phyloP scores from a whole-genome alignment of 2,888 invertebrate species.

The Drosophila greeni region DNA sequence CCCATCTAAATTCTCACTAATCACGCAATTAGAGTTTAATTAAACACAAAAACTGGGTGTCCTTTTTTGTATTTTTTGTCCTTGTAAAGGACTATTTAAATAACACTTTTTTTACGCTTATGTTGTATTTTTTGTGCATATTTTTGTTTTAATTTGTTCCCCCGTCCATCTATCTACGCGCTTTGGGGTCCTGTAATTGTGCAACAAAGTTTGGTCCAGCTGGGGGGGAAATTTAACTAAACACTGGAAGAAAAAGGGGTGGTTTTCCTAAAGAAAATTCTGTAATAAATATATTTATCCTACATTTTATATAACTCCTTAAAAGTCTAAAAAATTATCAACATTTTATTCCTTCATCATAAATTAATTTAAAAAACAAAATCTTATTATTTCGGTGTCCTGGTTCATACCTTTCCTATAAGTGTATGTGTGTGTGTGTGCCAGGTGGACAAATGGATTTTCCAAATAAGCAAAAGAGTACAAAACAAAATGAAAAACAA shows the following conservation, averaged over 20 bases:
- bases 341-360: too few species aligned
- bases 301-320: too few species aligned
- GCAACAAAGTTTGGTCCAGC: conserved; percentile 65
- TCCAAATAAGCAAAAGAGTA: conserved; percentile 58
- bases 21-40: conserved; percentile 39
- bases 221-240: conserved; percentile 5
- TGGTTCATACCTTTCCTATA: conserved; percentile 20
- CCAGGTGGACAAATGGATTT: conserved; percentile 71
- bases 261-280: neutral
- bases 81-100: neutral
- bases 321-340: too few species aligned
- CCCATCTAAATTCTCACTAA: conserved; percentile 54
- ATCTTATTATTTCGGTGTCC: neutral
- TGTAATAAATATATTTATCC: neutral
- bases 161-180: conserved; percentile 8
- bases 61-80: neutral
- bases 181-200: conserved; percentile 47
- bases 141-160: conserved; percentile 15
- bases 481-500: neutral
- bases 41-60: conserved; percentile 16
- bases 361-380: too few species aligned
- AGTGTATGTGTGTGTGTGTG: conserved; percentile 28
- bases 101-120: conserved; percentile 1
- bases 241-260: neutral
- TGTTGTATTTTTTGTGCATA: neutral